Evolutionary conservation across 2,888 invertebrate species (phyloP).

Genomic region (Acleris cristana): DNA sequence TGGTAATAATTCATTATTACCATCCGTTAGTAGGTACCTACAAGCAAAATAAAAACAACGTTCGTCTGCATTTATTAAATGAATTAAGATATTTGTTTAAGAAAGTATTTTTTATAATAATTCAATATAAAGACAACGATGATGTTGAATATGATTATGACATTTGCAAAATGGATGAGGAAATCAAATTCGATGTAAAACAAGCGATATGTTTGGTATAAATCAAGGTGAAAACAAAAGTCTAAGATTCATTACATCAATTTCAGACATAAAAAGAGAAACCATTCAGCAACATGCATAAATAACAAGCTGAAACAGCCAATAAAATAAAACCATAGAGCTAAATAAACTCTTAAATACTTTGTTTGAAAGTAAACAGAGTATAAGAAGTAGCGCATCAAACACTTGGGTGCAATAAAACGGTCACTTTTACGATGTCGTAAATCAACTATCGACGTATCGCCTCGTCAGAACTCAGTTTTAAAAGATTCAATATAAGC

Average conservation of each 20-base stretch:
- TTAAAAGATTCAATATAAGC: constrained; percentile 37
- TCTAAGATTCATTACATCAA: background rate
- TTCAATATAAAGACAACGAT: no score
- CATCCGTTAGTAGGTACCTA: no score
- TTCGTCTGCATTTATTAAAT: no score
- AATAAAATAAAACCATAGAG: constrained; percentile 51
- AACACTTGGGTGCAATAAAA: constrained; percentile 64
- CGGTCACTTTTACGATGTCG: constrained; percentile 70
- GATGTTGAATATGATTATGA: no score
- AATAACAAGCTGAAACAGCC: constrained; percentile 34
- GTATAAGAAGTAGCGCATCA: constrained; percentile 54
- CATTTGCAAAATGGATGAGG: no score
- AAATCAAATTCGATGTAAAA: no score
- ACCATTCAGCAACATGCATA: constrained; percentile 29
- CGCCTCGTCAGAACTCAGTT: constrained; percentile 46
- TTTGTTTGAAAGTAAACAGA: constrained; percentile 55
- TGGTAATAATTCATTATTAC: no score
- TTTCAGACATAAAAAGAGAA: constrained; percentile 8
- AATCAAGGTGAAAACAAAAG: background rate
- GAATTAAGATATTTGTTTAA: no score
- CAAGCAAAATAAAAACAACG: no score
- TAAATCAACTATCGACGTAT: constrained; percentile 73
- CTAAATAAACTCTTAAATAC: constrained; percentile 52
- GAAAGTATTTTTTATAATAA: no score
- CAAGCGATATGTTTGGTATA: background rate